Evolutionary conservation across 2,797 vertebrate genomes (phyloP), one percentile per base, ranked within the genome.

Genomic region (Crocodylus rhombifer): DNA sequence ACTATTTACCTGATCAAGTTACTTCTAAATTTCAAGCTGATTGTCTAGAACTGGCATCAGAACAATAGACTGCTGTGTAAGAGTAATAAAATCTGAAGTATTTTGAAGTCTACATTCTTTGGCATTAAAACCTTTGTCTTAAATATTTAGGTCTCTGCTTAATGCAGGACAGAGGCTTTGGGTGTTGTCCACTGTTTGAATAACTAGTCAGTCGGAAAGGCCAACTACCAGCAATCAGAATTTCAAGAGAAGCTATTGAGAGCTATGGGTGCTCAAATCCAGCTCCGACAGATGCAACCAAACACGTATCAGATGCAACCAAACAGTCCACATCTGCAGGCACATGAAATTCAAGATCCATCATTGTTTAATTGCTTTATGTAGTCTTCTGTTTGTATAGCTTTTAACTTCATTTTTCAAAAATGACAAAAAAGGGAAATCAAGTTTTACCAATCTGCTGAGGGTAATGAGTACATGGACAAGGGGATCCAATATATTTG

Each of bases 1-100:
- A 73, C 60, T 55, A 62, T 62, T 76, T 84, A 69, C 7, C 7
- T 42, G 57, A 2, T n/a, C 57, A 79, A 75, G 33, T 12, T 80
- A 71, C 77, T 85, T 91, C 28, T 65, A 51, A 65, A 71, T 61
- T 1, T 0, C 57, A 71, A 61, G 26, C 14, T 67, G 58, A 89
- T 57, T 58, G n/a, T 82, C 79, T 18, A 0, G 0, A 77, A 65
- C 69, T 69, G 74, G 63, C 62, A 33, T 25, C 5, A 1, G 8
- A 93, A 83, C 25, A 69, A 67, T 16, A 85, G 84, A 64, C 4
- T 82, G 84, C 58, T n/a, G 26, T n/a, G 14, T 18, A 71, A n/a
- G 0, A 89, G 62, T 42, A 77, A 61, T 36, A 79, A 94, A 92
- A 16, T 23, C 36, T 42, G 1, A 81, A 42, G 23, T 16, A 58